Base-by-base conservation (phyloP, 2,888 invertebrate genomes). In the Plemyria rubiginata region DNA sequence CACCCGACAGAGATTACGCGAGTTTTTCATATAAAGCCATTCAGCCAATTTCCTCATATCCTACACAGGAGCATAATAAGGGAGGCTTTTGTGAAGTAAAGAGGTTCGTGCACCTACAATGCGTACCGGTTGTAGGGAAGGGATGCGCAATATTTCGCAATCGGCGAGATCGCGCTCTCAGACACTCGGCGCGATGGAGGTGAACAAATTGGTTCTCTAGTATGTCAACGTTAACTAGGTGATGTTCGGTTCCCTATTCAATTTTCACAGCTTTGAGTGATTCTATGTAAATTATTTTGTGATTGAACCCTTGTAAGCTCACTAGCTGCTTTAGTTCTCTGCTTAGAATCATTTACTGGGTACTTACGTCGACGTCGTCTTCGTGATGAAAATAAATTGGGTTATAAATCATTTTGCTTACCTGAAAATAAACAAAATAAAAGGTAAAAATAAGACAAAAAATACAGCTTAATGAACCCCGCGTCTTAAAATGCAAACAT, bases 21-120 rank as follows among this genome's bases (percentile, higher is more conserved):
- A 90, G 86, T 90, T 91, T 92, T 92, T 91, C 87, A 89, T 90
- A 90, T 87, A 88, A 89, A 88, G 87, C 90, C 85, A 91, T 91
- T 90, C 87, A 89, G 86, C 90, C 92, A 91, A 92, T 92, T 91
- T 90, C 90, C 89, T 89, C 86, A 89, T 90, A 92, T 88, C 88
- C 89, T 85, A 88, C 86, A 88, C 83, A 85, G 84, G 81, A 87
- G 88, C 86, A 90, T 89, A 90, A 92, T 91, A 91, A 90, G 86
- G 87, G 85, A 87, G 83, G 87, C 88, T 89, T 89, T 90, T 90
- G 87, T 89, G 83, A 85, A 84, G 84, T 81, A 87, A 90, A 88
- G 88, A 86, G 88, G 88, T 88, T 86, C 82, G 84, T 85, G 82
- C 85, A 87, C 84, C 86, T 85, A 86, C 88, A 89, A 88, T 90